Base-by-base conservation (phyloP, 2,113 vertebrate species). In the Benitochromis conjunctus region DNA sequence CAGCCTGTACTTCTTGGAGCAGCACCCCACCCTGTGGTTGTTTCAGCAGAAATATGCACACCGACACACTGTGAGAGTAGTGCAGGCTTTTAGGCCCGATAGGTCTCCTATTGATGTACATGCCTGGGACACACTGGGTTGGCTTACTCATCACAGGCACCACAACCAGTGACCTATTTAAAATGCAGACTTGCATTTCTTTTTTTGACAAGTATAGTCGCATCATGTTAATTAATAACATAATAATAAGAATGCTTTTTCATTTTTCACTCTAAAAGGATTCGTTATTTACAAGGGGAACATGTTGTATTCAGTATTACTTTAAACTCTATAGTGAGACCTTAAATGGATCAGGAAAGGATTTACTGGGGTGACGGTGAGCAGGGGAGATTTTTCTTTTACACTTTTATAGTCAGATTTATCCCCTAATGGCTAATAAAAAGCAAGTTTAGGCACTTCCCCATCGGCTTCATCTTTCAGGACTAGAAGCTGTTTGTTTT, bases 231-330 rank as follows among this genome's bases (percentile, higher is more conserved):
- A 10, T 62, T 36, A 36, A 62, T 11, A 36, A 0, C 58, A 19
- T 19, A 11, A n/a, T 62, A 11, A 11, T 62, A 62, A 36, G 36
- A 62, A 62, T 62, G 9, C 18, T 0, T 36, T 36, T 16, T 62
- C 5, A 13, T 46, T 14, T 13, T 46, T 46, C 29, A 5, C 1
- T 62, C 14, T 58, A 29, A 58, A 16, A 29, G 24, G 12, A 0
- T 12, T 64, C 1, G 21, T 66, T 38, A 41, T 66, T 69, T 12
- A 14, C 36, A 24, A 0, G 43, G 2, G 16, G 29, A 19, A 3
- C 1, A 3, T 43, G 62, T 13, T 41, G 34, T 36, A 8, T 43
- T 43, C 3, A 69, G n/a, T 9, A 13, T 0, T 0, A 62, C 9
- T 62, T 62, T 34, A 43, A 43, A 9, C 62, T 69, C 62, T 41